Evolutionary conservation across 2,113 vertebrate genomes (phyloP).

Genomic region (Lasiurus borealis): DNA sequence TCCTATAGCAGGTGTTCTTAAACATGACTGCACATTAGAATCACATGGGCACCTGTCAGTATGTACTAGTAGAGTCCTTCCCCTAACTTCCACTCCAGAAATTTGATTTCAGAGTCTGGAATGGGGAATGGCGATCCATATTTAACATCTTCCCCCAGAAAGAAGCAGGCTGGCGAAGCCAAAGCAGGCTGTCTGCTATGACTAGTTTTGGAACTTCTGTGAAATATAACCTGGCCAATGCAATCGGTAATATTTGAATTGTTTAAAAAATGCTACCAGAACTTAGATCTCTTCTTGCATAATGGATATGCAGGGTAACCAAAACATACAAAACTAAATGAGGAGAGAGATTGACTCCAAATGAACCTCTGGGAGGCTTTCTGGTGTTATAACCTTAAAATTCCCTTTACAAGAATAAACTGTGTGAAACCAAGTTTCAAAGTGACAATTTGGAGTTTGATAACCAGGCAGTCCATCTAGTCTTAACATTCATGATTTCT

Average conservation of each 20-base stretch:
- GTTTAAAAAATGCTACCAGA: not conserved
- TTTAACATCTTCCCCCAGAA: not conserved
- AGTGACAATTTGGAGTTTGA: constrained; percentile 7
- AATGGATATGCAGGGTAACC: not conserved
- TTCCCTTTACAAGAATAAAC: constrained; percentile 44
- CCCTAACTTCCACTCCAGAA: not conserved
- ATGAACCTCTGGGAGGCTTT: not conserved
- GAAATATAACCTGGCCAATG: not conserved
- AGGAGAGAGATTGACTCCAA: not conserved
- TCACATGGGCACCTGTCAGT: not conserved
- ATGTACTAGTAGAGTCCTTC: not conserved
- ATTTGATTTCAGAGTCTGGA: not conserved
- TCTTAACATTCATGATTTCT: not conserved
- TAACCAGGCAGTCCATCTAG: not conserved
- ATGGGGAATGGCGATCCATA: not conserved
- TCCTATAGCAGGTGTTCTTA: not conserved
- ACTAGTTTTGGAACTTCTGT: not conserved
- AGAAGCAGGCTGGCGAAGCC: not conserved
- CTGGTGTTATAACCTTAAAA: not conserved
- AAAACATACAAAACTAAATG: not conserved
- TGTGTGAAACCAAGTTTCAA: constrained; percentile 44
- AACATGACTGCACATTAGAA: not conserved
- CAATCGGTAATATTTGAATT: not conserved
- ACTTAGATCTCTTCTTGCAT: not conserved
- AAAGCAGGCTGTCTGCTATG: not conserved